A percentile compares a stretch with the other conserved stretches of the same genome.
These are phyloP conservation scores for Ceyx melanurus DNA, from an alignment of 2,113 vertebrate genomes.

Conservation along the genomic window DNA sequence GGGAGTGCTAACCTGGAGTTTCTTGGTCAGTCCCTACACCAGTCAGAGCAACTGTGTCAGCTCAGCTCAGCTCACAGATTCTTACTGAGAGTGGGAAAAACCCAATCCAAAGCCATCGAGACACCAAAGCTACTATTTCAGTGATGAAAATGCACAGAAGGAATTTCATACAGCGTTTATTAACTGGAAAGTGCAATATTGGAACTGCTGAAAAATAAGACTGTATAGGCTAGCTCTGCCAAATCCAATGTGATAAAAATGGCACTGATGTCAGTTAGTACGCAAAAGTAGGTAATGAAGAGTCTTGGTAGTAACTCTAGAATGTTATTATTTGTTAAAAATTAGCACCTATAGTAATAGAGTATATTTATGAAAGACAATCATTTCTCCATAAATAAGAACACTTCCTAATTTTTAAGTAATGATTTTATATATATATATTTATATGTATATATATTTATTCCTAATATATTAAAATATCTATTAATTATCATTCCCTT, in stretches of 20 bases:
- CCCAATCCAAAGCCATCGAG: not conserved
- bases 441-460: not conserved
- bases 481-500: conserved; percentile 8
- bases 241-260: not conserved
- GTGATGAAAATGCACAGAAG: conserved; percentile 52
- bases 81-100: no score
- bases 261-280: not conserved
- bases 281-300: conserved; percentile 23
- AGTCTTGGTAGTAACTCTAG: conserved; percentile 73
- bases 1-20: no score
- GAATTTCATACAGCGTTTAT: conserved; percentile 55
- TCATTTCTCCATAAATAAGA: conserved; percentile 33
- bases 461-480: conserved; percentile 41
- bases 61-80: no score
- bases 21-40: no score
- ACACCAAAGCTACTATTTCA: not conserved
- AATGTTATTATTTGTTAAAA: conserved; percentile 14
- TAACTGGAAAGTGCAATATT: conserved; percentile 49
- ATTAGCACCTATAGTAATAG: conserved; percentile 31
- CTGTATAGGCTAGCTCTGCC: not conserved
- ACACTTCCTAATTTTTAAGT: conserved; percentile 40
- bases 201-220: conserved; percentile 20
- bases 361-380: conserved; percentile 28
- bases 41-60: no score
- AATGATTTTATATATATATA: not conserved